A percentile compares a stretch with the other conserved stretches of the same genome.
These are phyloP conservation scores for Galleria mellonella DNA, from an alignment of 1,140 invertebrate genomes.

Conservation along the genomic window DNA sequence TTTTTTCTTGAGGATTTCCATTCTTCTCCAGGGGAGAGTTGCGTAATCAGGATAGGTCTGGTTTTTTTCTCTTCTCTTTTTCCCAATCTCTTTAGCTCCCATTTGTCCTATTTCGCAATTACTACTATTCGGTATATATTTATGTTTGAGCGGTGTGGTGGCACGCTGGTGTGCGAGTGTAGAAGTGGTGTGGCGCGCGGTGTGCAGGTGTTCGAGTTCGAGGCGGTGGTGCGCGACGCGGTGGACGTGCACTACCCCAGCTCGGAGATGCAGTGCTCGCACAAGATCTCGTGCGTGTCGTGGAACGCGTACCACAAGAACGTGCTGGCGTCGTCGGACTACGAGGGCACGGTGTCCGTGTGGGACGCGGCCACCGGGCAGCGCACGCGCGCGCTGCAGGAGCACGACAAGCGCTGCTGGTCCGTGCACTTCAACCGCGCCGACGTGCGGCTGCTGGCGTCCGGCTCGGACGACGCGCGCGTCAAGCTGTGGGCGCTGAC, in stretches of 20 bases:
- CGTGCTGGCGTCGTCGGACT: slow-evolving; percentile 94
- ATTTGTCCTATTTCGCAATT: not conserved
- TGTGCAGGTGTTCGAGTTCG: slow-evolving; percentile 91
- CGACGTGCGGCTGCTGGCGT: slow-evolving; percentile 93
- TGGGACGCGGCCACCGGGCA: slow-evolving; percentile 94
- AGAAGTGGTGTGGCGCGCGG: not conserved
- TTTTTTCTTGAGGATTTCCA: too few species aligned
- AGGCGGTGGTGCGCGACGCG: slow-evolving; percentile 88
- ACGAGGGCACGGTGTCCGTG: slow-evolving; percentile 94
- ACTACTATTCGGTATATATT: not conserved
- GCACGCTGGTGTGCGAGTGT: too few species aligned
- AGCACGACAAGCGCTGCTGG: slow-evolving; percentile 98
- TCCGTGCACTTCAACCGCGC: slow-evolving; percentile 96
- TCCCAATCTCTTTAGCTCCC: too few species aligned
- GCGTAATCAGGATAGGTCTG: too few species aligned
- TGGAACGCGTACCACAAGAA: slow-evolving; percentile 96
- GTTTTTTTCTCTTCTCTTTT: too few species aligned
- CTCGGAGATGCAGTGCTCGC: slow-evolving; percentile 93
- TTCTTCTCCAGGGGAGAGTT: too few species aligned
- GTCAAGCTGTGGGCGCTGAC: slow-evolving; percentile 96
- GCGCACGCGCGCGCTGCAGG: slow-evolving; percentile 82
- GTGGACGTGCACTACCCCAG: slow-evolving; percentile 94
- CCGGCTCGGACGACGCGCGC: slow-evolving; percentile 95
- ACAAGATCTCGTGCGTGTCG: slow-evolving; percentile 96
- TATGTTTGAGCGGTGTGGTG: too few species aligned